A percentile compares a stretch with the other conserved stretches of the same genome.
Conservation (phyloP, 2,113 vertebrate species). For the Petroica traversi region DNA sequence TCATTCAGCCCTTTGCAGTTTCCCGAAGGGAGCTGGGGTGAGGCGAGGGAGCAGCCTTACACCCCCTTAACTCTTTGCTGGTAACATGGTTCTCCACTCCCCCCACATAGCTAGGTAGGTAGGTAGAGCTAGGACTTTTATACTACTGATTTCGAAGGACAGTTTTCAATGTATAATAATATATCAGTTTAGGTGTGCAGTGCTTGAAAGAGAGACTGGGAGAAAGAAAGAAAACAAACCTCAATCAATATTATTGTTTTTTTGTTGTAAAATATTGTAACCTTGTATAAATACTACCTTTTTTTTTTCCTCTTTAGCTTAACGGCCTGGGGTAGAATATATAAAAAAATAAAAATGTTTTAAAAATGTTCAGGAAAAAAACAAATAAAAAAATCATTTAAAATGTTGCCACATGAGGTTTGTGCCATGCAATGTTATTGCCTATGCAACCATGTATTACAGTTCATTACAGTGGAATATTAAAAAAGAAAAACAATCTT, state of each 20-base stretch:
- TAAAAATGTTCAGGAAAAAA: slow-evolving; percentile 59
- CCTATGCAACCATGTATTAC: slow-evolving; percentile 77
- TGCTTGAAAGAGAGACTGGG: slow-evolving; percentile 63
- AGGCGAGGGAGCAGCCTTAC: background rate
- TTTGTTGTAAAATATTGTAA: slow-evolving; percentile 80
- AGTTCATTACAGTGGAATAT: slow-evolving; percentile 75
- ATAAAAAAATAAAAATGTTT: slow-evolving; percentile 52
- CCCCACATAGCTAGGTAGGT: slow-evolving; percentile 23
- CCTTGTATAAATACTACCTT: slow-evolving; percentile 75
- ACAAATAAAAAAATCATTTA: background rate
- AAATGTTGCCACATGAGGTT: slow-evolving; percentile 62
- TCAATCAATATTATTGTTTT: slow-evolving; percentile 66
- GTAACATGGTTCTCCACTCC: background rate
- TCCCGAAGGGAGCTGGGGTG: background rate
- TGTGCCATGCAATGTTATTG: slow-evolving; percentile 74
- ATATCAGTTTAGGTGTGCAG: slow-evolving; percentile 74
- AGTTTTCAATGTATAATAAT: slow-evolving; percentile 70
- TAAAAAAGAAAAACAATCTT: slow-evolving; percentile 64
- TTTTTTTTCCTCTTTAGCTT: slow-evolving; percentile 72
- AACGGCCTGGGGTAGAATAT: slow-evolving; percentile 72
- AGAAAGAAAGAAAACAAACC: slow-evolving; percentile 70
- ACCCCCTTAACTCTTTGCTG: background rate
- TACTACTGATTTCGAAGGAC: slow-evolving; percentile 85
- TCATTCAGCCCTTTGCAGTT: background rate
- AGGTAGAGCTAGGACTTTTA: slow-evolving; percentile 74